These are phyloP conservation scores for Cranoglanis bouderius DNA, from an alignment of 2,113 vertebrate genomes.

Conservation along the genomic window DNA sequence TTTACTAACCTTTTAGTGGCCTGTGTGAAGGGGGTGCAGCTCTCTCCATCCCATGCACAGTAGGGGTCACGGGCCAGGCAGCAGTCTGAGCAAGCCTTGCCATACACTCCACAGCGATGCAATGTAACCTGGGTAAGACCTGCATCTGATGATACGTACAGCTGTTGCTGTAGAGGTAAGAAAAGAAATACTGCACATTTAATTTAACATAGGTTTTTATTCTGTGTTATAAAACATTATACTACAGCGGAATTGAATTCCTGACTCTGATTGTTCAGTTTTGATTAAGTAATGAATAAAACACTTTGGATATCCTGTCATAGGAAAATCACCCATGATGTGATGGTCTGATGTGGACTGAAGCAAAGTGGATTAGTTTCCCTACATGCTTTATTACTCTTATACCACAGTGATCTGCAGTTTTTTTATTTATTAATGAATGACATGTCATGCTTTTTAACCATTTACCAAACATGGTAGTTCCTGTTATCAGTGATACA, in stretches of 20 bases:
- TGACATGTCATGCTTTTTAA: neutral
- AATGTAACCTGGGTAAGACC: constrained; percentile 82
- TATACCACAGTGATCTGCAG: neutral
- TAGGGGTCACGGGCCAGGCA: constrained; percentile 84
- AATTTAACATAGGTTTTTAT: neutral
- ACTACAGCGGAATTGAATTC: neutral
- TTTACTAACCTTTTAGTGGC: constrained; percentile 73
- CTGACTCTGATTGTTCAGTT: neutral
- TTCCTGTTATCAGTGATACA: neutral
- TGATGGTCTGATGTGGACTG: neutral
- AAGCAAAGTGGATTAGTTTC: neutral
- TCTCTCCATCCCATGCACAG: constrained; percentile 83
- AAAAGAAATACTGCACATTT: neutral
- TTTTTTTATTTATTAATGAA: neutral
- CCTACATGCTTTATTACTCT: neutral
- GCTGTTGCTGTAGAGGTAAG: constrained; percentile 76
- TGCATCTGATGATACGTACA: constrained; percentile 81
- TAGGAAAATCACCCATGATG: neutral
- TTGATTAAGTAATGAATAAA: neutral
- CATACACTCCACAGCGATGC: constrained; percentile 80
- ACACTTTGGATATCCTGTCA: neutral
- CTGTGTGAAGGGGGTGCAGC: constrained; percentile 79
- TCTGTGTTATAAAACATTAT: neutral
- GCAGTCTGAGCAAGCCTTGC: constrained; percentile 82
- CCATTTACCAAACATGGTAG: neutral